Evolutionary conservation across 2,797 vertebrate species (phyloP), one percentile per base, ranked within the genome.

Genomic region (Gallinago stenura): DNA sequence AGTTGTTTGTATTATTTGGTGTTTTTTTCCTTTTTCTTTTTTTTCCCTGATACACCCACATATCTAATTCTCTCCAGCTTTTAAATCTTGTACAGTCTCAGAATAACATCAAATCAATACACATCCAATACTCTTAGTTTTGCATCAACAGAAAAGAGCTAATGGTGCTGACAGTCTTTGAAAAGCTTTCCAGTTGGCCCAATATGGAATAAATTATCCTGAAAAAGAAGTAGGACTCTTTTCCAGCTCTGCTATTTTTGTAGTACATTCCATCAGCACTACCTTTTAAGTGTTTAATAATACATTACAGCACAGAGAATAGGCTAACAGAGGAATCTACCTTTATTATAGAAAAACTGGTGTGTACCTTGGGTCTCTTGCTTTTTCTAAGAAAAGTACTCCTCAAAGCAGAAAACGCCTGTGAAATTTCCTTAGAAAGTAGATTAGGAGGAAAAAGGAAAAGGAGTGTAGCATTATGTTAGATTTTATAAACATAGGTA

Each of bases 201-300:
- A 94, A 78, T 93, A 83, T 79, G 50, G 96, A 97, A 97, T 96
- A 96, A 97, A 97, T 91, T 95, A 91, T 80, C 84, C 93, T 90
- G 80, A 95, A 97, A 97, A 96, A 93, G 93, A 87, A 94, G 83
- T 91, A 84, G 88, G 95, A 92, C 78, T 61, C 45, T 85, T 68
- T 97, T 94, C 56, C 89, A 95, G 78, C 84, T 95, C 94, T 89
- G 94, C 87, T 95, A 77, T 96, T 97, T 94, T 73, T 96, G 89
- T 58, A 96, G 76, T 58, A 84, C 39, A 33, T 89, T 92, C 73
- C 41, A 87, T 95, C 85, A 94, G 85, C 93, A 93, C 50, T 94
- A 87, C 79, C 82, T 95, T n/a, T n/a, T 82, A 72, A 83, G 81
- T 83, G 94, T 97, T 98, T 94, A 98, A 97, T 97, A 97, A 97